phyloP scores from a whole-genome alignment of 2,888 invertebrate species.

The Tillus elongatus region DNA sequence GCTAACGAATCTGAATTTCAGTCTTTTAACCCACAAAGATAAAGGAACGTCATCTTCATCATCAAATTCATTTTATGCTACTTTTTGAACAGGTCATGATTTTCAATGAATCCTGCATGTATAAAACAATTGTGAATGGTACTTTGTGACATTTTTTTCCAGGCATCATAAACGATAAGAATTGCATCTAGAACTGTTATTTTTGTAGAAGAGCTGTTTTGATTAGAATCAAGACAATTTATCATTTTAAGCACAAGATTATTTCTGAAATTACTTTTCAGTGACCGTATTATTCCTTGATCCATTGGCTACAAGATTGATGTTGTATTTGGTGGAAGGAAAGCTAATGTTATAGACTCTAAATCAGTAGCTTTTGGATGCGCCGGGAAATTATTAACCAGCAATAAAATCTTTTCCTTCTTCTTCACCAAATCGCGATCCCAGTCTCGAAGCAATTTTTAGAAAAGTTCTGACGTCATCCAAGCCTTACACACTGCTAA shows the following conservation, averaged over 20 bases:
- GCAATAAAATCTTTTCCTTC: conserved; percentile 19
- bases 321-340: conserved; percentile 15
- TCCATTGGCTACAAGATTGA: conserved; percentile 9
- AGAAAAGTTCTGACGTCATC: conserved; percentile 13
- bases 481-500: conserved; percentile 10
- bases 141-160: conserved; percentile 13
- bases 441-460: conserved; percentile 6
- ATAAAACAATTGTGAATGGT: conserved; percentile 10
- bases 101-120: conserved; percentile 8
- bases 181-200: conserved; percentile 1
- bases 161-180: conserved; percentile 8
- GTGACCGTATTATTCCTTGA: conserved; percentile 6
- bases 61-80: conserved; percentile 10
- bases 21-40: conserved; percentile 8
- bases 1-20: conserved; percentile 7
- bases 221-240: conserved; percentile 7
- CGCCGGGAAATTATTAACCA: conserved; percentile 18
- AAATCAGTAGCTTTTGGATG: conserved; percentile 13
- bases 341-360: conserved; percentile 12
- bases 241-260: conserved; percentile 12
- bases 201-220: background rate
- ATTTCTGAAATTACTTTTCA: conserved; percentile 10
- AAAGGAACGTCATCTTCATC: conserved; percentile 11
- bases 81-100: too few relatives aligned
- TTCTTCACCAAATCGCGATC: too few relatives aligned